Conservation (phyloP, 2,113 vertebrate genomes). For the Amphilophus citrinellus region DNA sequence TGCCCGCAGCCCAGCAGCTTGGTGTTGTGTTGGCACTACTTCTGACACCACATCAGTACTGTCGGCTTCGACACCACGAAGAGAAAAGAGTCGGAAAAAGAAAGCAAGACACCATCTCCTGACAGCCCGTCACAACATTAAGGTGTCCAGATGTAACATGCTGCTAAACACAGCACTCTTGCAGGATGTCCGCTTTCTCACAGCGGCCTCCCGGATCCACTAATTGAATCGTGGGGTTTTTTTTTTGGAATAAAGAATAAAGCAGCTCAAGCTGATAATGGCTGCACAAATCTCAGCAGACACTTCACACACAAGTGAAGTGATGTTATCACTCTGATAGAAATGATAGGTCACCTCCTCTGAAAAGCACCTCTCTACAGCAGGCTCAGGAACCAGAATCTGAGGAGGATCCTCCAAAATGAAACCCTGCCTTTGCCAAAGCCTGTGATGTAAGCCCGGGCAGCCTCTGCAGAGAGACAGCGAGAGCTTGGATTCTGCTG, state of each 20-base stretch:
- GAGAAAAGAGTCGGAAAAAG: constrained; percentile 11
- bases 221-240: constrained; percentile 18
- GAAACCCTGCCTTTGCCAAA: not conserved
- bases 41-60: constrained; percentile 60
- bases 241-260: not conserved
- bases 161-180: not conserved
- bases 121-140: constrained; percentile 38
- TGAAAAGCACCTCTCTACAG: not conserved
- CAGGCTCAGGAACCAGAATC: not conserved
- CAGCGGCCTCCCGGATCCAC: not conserved
- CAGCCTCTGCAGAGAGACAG: not conserved
- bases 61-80: constrained; percentile 9
- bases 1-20: constrained; percentile 50
- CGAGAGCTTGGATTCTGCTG: not conserved
- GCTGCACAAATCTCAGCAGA: constrained; percentile 3
- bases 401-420: not conserved
- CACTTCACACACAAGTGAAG: not conserved
- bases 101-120: constrained; percentile 7
- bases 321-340: constrained; percentile 18
- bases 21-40: constrained; percentile 62
- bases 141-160: constrained; percentile 34
- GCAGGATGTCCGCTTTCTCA: not conserved
- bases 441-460: constrained; percentile 9
- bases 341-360: not conserved
- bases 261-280: not conserved